Evolutionary conservation across 2,888 invertebrate species (phyloP).

Genomic region (Peribatodes rhomboidaria): DNA sequence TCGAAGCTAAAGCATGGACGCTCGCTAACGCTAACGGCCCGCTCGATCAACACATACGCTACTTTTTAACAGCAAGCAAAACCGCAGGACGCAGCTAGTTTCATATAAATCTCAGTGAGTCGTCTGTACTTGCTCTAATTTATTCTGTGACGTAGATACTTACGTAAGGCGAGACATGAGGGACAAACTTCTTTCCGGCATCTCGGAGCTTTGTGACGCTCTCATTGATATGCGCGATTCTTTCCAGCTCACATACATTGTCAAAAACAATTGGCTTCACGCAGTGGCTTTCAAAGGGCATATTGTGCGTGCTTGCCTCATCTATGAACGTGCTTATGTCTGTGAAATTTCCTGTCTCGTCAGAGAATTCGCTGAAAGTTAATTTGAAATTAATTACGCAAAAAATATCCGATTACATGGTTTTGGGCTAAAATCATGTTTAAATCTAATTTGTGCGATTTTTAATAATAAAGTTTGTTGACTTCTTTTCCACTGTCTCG

Average conservation of each 20-base stretch:
- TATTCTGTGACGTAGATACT: conserved; percentile 60
- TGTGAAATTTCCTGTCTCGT: conserved; percentile 41
- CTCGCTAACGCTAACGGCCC: too few relatives aligned
- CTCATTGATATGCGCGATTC: conserved; percentile 47
- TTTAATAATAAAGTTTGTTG: too few relatives aligned
- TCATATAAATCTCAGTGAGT: too few relatives aligned
- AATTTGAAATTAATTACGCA: background rate
- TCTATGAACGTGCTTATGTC: conserved; percentile 62
- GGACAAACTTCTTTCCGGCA: conserved; percentile 66
- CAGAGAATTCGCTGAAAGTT: conserved; percentile 63
- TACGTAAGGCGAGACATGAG: conserved; percentile 78
- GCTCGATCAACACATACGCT: too few relatives aligned
- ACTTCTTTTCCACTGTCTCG: too few relatives aligned
- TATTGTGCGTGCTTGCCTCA: conserved; percentile 48
- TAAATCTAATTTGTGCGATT: too few relatives aligned
- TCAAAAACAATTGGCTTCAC: conserved; percentile 65
- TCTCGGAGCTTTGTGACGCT: conserved; percentile 57
- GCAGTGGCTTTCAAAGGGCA: conserved; percentile 78
- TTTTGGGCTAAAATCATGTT: too few relatives aligned
- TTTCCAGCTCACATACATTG: conserved; percentile 53
- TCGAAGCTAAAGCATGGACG: too few relatives aligned
- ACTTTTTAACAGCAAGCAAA: too few relatives aligned
- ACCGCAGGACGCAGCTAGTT: too few relatives aligned
- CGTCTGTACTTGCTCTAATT: too few relatives aligned
- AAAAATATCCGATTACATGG: too few relatives aligned